phyloP scores from a whole-genome alignment of 2,888 invertebrate species.

The Dioctria rufipes region DNA sequence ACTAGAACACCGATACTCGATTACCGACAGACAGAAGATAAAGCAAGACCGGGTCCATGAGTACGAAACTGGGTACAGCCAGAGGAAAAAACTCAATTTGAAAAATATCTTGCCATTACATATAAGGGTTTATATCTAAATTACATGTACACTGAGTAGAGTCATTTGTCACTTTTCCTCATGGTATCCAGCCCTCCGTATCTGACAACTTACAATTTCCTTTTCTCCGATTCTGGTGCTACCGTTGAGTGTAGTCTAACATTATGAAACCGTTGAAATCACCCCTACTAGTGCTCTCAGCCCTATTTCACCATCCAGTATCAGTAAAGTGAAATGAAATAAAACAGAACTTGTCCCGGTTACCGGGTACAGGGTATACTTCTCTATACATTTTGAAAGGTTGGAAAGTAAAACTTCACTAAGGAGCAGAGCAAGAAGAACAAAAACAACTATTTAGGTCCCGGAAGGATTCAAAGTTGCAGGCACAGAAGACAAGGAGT shows the following conservation, averaged over 20 bases:
- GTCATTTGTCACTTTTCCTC: constrained; percentile 61
- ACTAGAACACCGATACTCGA: constrained; percentile 52
- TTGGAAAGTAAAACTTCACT: constrained; percentile 40
- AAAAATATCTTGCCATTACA: constrained; percentile 62
- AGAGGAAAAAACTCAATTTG: constrained; percentile 58
- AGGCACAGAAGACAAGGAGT: constrained; percentile 32
- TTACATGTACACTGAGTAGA: constrained; percentile 63
- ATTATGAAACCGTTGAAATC: constrained; percentile 47
- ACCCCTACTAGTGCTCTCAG: constrained; percentile 32
- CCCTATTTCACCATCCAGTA: constrained; percentile 14
- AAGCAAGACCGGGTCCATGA: constrained; percentile 13
- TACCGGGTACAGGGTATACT: constrained; percentile 5
- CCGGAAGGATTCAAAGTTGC: constrained; percentile 49
- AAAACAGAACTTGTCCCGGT: constrained; percentile 39
- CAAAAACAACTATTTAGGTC: constrained; percentile 44
- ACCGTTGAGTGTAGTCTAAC: constrained; percentile 39
- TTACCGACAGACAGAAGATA: constrained; percentile 40
- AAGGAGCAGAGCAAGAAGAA: constrained; percentile 12
- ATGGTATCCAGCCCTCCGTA: constrained; percentile 57
- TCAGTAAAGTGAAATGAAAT: constrained; percentile 36
- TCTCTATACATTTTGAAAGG: constrained; percentile 37
- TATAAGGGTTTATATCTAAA: constrained; percentile 62
- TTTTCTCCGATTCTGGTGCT: constrained; percentile 55
- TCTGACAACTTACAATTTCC: constrained; percentile 62
- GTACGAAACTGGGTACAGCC: not conserved